phyloP scores from a whole-genome alignment of 2,888 invertebrate species.

The Phalera bucephala region DNA sequence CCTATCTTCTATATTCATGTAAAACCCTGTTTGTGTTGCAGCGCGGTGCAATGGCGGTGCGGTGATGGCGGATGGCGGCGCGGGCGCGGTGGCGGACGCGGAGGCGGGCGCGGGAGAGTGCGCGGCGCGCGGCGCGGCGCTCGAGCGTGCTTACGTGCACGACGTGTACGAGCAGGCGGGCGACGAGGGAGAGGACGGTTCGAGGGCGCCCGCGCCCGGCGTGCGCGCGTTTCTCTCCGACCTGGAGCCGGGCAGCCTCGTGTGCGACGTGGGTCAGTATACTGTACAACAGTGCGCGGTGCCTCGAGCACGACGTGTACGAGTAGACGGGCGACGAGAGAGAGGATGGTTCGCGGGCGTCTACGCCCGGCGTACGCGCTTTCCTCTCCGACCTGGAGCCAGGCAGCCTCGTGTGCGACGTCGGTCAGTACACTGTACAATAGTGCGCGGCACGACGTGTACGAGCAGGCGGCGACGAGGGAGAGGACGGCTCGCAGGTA shows the following conservation, averaged over 20 bases:
- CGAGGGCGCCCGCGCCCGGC: slow-evolving; percentile 85
- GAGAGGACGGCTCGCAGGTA: slow-evolving; percentile 59
- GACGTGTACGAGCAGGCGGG: slow-evolving; percentile 97
- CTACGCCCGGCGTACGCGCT: slow-evolving; percentile 89
- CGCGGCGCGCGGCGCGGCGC: slow-evolving; percentile 64
- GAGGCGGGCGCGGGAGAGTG: slow-evolving; percentile 44
- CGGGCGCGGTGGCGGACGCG: slow-evolving; percentile 38
- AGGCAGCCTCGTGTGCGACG: slow-evolving; percentile 96
- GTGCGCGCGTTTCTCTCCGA: slow-evolving; percentile 91
- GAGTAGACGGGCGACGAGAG: slow-evolving; percentile 91
- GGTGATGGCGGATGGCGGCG: slow-evolving; percentile 78
- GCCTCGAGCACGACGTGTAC: slow-evolving; percentile 95
- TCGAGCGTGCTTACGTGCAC: slow-evolving; percentile 91
- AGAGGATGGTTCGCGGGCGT: slow-evolving; percentile 59
- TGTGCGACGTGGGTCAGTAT: slow-evolving; percentile 95
- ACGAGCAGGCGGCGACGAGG: slow-evolving; percentile 93
- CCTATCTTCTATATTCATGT: too few relatives aligned
- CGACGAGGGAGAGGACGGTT: slow-evolving; percentile 79
- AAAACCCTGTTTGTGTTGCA: slow-evolving; percentile 30
- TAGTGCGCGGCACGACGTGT: slow-evolving; percentile 90
- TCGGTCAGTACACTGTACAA: slow-evolving; percentile 92
- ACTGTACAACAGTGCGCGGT: slow-evolving; percentile 61
- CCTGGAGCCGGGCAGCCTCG: slow-evolving; percentile 94
- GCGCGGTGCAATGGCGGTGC: slow-evolving; percentile 68
- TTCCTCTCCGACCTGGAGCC: slow-evolving; percentile 94